Percentiles rank a stretch among this genome's conserved stretches.
Conservation (phyloP, 2,797 vertebrate species). For the Atherinosoma microstoma region DNA sequence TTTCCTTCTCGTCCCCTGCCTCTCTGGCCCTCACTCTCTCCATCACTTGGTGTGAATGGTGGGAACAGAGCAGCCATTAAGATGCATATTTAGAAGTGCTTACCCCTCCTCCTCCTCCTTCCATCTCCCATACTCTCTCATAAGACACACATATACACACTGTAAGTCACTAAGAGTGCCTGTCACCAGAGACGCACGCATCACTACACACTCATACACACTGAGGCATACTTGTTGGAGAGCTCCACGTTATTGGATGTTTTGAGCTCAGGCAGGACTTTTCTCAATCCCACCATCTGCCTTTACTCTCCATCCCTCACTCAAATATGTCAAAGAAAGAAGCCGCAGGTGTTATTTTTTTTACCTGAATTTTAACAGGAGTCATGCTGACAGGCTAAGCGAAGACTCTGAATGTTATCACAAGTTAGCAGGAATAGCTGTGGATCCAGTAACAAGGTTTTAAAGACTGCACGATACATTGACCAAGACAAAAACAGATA, state of each 20-base stretch:
- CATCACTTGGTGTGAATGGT: slow-evolving; percentile 73
- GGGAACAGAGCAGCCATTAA: slow-evolving; percentile 81
- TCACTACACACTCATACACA: slow-evolving; percentile 48
- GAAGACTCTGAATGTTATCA: slow-evolving; percentile 5
- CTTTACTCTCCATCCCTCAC: slow-evolving; percentile 15
- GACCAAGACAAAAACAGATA: slow-evolving; percentile 18
- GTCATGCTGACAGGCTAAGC: slow-evolving; percentile 16
- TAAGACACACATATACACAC: slow-evolving; percentile 63
- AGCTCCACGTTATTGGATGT: slow-evolving; percentile 48
- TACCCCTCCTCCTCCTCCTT: slow-evolving; percentile 25
- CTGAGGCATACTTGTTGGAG: slow-evolving; percentile 49
- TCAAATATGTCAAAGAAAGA: slow-evolving; percentile 4
- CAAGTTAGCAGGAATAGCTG: slow-evolving; percentile 8
- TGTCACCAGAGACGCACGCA: slow-evolving; percentile 65
- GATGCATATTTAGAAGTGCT: slow-evolving; percentile 78
- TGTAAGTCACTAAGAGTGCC: slow-evolving; percentile 71
- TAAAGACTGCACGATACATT: background rate
- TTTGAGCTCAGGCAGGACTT: slow-evolving; percentile 33
- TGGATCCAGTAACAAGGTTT: slow-evolving; percentile 18
- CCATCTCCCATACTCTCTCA: slow-evolving; percentile 55
- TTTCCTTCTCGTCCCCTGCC: slow-evolving; percentile 51
- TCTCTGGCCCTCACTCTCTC: slow-evolving; percentile 45
- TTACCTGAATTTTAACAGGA: slow-evolving; percentile 17
- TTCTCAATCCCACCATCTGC: slow-evolving; percentile 20
- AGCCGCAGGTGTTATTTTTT: background rate